Evolutionary conservation across 2,888 invertebrate species (phyloP), one percentile per base, ranked within the genome.

Genomic region (Dasypolia templi): DNA sequence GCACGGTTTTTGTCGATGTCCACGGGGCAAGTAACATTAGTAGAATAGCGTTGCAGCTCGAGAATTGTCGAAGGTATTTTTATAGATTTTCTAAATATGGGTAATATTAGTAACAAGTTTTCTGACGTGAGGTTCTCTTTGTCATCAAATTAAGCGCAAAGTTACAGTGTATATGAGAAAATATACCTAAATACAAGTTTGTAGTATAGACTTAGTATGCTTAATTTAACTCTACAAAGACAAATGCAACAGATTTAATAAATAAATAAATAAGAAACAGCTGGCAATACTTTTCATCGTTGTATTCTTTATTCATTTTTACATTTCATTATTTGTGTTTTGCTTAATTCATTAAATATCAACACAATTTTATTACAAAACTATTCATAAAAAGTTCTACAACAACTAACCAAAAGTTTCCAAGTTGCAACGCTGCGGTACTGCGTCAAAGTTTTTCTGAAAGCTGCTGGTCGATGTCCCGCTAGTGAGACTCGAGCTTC

Each of bases 391-490:
- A 68, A 72, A 56, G 5, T 56, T 51, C 22, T 61, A 56, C 44
- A 66, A 62, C 17, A 83, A 72, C 64, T 35, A 65, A 55, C 29
- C 35, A 56, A 75, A 75, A 78, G 73, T 90, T 92, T 93, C 68
- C 88, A 81, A 94, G 94, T 92, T 95, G 70, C 94, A 93, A 89
- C 82, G 72, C 88, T 93, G 80, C 82, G 86, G 77, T 76, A 85
- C 87, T 89, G 72, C 89, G 84, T 78, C 86, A 80, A 92, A 92
- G 94, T 95, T 95, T 94, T 95, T 96, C 95, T 95, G 94, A 95
- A 96, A 95, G 95, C 95, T 95, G 95, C 95, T 96, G 95, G 96
- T 95, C 95, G 95, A 95, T 95, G 95, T 96, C 95, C 96, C 96
- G 95, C 96, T 95, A 95, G 93, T 90, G 90, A 93, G 92, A 88